Evolutionary conservation across 1,140 invertebrate species (phyloP).

Genomic region (Coenobita brevimanus): DNA sequence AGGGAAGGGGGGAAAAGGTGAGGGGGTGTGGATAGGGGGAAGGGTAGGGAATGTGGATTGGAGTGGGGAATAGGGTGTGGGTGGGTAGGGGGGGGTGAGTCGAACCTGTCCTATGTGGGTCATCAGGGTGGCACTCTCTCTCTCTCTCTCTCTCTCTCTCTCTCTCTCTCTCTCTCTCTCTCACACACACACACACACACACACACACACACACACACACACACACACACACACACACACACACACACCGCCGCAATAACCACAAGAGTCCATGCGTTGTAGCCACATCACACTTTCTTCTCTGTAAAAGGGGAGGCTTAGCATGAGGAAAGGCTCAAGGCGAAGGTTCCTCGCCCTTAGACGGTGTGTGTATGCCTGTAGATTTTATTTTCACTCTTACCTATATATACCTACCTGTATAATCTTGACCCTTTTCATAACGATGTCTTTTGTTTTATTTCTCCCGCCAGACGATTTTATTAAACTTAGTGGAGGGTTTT

Average conservation of each 20-base stretch:
- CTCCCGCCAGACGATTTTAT: no score
- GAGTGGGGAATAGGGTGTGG: no score
- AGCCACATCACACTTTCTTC: no score
- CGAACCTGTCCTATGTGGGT: no score
- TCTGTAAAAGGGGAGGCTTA: neutral
- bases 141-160: slow-evolving; percentile 6
- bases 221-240: slow-evolving; percentile 11
- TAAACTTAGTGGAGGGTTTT: no score
- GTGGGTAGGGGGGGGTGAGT: no score
- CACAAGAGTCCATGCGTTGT: no score
- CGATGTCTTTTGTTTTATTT: no score
- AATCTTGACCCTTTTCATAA: no score
- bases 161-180: neutral
- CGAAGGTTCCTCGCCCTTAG: neutral
- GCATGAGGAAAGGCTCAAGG: neutral
- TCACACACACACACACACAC: neutral
- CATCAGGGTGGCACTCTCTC: neutral
- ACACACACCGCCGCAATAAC: no score
- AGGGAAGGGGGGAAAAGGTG: neutral
- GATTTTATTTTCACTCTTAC: no score
- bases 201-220: slow-evolving; percentile 11
- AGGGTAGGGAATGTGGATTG: neutral
- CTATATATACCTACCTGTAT: no score
- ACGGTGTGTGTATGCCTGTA: neutral
- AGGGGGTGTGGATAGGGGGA: neutral